Conservation (phyloP, 1,140 invertebrate genomes). For the Thalassaphorura encarpata region DNA sequence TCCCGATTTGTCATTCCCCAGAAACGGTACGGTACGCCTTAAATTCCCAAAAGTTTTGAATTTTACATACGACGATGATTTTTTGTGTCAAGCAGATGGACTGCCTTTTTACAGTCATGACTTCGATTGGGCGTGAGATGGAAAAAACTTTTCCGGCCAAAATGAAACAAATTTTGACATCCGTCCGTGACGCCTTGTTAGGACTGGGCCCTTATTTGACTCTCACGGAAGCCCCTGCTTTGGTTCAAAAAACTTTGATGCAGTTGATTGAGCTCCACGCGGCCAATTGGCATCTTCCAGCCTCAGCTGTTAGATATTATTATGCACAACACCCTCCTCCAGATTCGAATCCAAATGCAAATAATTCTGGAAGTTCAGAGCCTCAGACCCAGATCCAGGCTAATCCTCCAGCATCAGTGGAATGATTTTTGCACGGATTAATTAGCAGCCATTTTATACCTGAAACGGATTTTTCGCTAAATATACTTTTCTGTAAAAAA, state of each 20-base stretch:
- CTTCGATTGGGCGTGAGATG: conserved; percentile 71
- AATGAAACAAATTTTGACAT: conserved; percentile 60
- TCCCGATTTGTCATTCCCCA: conserved; percentile 34
- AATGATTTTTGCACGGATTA: no score
- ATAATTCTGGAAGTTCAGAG: no score
- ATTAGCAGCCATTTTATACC: no score
- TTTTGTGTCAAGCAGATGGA: conserved; percentile 53
- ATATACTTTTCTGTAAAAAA: no score
- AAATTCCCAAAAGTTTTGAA: background rate
- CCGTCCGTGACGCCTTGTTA: conserved; percentile 74
- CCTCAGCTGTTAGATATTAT: conserved; percentile 77
- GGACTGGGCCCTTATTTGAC: conserved; percentile 46
- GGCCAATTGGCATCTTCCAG: conserved; percentile 75
- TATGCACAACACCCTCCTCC: no score
- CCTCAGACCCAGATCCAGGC: no score
- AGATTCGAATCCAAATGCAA: no score
- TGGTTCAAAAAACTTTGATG: conserved; percentile 60
- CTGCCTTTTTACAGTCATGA: conserved; percentile 74
- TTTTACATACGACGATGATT: background rate
- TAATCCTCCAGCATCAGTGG: no score
- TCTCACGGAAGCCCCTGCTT: no score
- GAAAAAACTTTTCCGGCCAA: conserved; percentile 67
- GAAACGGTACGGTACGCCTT: conserved; percentile 53
- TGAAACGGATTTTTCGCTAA: no score
- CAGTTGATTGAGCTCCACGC: conserved; percentile 80